Evolutionary conservation across 2,113 vertebrate genomes (phyloP), one percentile per base, ranked within the genome.

Genomic region (Lagopus leucura): DNA sequence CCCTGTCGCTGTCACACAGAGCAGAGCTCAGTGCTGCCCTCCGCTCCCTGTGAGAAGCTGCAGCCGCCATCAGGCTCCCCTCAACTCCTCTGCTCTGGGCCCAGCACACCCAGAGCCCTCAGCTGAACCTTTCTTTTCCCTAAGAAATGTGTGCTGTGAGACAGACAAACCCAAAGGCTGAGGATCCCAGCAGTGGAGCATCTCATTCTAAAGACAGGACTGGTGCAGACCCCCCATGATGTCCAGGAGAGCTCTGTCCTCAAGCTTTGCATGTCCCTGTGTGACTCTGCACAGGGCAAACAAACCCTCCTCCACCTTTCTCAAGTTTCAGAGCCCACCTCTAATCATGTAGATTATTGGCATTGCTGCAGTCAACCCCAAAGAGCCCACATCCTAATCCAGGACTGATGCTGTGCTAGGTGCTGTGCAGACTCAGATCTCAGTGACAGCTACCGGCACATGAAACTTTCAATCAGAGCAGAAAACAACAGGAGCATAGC

Each of bases 351-450:
- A 7, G 55, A 58, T 60, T 90, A 92, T 73, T 88, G 69, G 30
- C 79, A 67, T 5, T 64, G 48, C 11, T 43, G 50, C 76, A 76
- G 61, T 66, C 50, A 90, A 77, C 20, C 58, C 45, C 45, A 34
- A 78, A 86, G 20, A 72, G 13, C 38, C 34, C 48, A 76, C 50
- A 77, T 92, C 48, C 72, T 88, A 89, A 72, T 60, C 75, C 87
- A 94, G 87, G 85, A 83, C 88, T 78, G 72, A 73, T 15, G 22
- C 85, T 92, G 87, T 69, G 86, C 52, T 94, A 52, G 58, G 61
- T 69, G 73, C 91, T 96, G 89, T 78, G 91, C 61, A 91, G 89
- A 88, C 89, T 92, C 89, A 86, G 91, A 91, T 96, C 82, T 88
- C 80, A 36, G 70, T 89, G 91, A 91, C 89, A 89, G 91, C 82